Evolutionary conservation across 2,797 vertebrate genomes (phyloP).

Genomic region (Silurus lanzhouensis): DNA sequence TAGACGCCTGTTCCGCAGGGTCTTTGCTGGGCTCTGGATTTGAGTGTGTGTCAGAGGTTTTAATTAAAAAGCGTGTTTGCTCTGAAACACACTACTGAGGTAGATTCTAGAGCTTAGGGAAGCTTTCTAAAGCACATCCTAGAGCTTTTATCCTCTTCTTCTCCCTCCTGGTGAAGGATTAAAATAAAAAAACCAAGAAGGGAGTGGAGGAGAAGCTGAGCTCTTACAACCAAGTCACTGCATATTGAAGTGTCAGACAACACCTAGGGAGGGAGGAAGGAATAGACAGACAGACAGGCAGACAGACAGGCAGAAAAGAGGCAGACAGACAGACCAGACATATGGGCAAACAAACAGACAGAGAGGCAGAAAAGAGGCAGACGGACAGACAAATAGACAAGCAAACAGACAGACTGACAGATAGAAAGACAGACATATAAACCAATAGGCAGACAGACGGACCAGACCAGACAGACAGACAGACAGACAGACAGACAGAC

Average conservation of each 20-base stretch:
- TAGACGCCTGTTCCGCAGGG: slow-evolving; percentile 49
- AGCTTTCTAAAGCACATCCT: slow-evolving; percentile 58
- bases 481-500: no score
- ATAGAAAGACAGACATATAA: no score
- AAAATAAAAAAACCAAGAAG: slow-evolving; percentile 38
- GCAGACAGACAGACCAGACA: no score
- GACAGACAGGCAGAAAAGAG: no score
- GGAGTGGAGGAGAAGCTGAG: slow-evolving; percentile 12
- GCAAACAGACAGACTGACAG: no score
- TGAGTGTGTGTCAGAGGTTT: slow-evolving; percentile 54
- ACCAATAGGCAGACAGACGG: no score
- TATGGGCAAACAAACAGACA: no score
- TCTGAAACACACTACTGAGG: slow-evolving; percentile 53
- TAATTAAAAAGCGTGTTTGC: slow-evolving; percentile 61
- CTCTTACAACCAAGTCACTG: slow-evolving; percentile 48
- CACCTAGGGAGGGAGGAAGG: slow-evolving; percentile 38
- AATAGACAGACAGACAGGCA: slow-evolving; percentile 28
- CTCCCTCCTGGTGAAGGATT: slow-evolving; percentile 43
- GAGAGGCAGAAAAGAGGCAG: no score
- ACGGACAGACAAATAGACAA: no score
- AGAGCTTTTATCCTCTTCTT: slow-evolving; percentile 33
- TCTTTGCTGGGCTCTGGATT: slow-evolving; percentile 51
- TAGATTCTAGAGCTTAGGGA: slow-evolving; percentile 46
- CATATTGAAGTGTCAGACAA: slow-evolving; percentile 44
- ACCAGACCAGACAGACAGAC: no score